phyloP scores from a whole-genome alignment of 2,888 invertebrate genomes.

The Luperina testacea region DNA sequence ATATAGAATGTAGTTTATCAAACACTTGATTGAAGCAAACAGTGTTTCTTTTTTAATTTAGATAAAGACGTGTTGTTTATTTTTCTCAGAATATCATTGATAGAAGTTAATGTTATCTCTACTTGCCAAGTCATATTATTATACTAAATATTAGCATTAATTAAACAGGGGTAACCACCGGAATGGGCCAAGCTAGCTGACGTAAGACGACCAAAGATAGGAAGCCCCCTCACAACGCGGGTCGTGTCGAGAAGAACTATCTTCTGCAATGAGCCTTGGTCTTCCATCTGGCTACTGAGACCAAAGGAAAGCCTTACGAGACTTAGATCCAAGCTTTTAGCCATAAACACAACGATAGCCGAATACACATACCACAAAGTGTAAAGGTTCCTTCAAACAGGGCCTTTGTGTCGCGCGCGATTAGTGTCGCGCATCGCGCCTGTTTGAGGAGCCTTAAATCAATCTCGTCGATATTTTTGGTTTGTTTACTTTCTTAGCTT shows the following conservation, averaged over 20 bases:
- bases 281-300: neutral
- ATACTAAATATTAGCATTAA: neutral
- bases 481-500: slow-evolving; percentile 8
- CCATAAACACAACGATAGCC: neutral
- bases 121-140: neutral
- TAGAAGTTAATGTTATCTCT: slow-evolving; percentile 1
- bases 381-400: neutral
- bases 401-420: no score
- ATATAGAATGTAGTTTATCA: neutral
- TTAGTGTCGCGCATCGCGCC: no score
- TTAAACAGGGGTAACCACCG: neutral
- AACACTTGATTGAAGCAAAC: neutral
- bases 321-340: neutral
- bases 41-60: neutral
- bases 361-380: neutral
- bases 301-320: neutral
- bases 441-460: neutral
- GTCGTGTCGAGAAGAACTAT: neutral
- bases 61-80: slow-evolving; percentile 1
- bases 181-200: no score
- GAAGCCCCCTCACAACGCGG: no score
- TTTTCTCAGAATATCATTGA: slow-evolving; percentile 18
- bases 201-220: neutral
- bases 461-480: neutral
- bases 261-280: neutral